Percentiles rank a stretch among this genome's conserved stretches.
These are phyloP conservation scores for Seriola aureovittata DNA, from an alignment of 2,113 vertebrate species.

Conservation along the genomic window DNA sequence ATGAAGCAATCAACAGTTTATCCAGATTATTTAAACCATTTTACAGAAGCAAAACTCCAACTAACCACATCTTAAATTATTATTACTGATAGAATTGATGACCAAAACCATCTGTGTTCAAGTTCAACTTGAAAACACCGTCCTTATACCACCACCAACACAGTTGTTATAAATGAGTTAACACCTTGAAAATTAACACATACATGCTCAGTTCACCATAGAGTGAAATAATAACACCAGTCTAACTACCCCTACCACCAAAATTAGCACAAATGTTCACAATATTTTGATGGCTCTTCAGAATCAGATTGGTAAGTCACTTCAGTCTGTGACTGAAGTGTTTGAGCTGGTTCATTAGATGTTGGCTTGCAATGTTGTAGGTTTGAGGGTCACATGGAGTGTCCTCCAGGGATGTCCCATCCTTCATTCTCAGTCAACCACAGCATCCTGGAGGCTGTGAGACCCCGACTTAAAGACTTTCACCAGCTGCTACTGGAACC, in stretches of 20 bases:
- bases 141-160: too few relatives aligned
- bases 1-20: too few relatives aligned
- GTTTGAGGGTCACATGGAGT: constrained; percentile 98
- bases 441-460: constrained; percentile 96
- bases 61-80: too few relatives aligned
- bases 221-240: not conserved
- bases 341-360: not conserved
- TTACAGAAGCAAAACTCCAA: too few relatives aligned
- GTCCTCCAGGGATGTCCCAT: constrained; percentile 94
- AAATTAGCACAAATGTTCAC: not conserved
- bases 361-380: constrained; percentile 77
- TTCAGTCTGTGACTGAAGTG: not conserved
- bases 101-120: too few relatives aligned
- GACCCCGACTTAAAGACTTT: constrained; percentile 93
- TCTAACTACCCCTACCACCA: not conserved
- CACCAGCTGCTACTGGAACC: constrained; percentile 96
- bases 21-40: too few relatives aligned
- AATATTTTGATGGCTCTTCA: too few relatives aligned
- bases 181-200: not conserved
- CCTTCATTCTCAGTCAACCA: constrained; percentile 94
- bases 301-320: too few relatives aligned
- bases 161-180: not conserved
- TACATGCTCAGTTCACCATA: not conserved
- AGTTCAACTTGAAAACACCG: too few relatives aligned
- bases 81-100: too few relatives aligned